Base-by-base conservation (phyloP, 2,113 vertebrate species). In the Mungos mungo region DNA sequence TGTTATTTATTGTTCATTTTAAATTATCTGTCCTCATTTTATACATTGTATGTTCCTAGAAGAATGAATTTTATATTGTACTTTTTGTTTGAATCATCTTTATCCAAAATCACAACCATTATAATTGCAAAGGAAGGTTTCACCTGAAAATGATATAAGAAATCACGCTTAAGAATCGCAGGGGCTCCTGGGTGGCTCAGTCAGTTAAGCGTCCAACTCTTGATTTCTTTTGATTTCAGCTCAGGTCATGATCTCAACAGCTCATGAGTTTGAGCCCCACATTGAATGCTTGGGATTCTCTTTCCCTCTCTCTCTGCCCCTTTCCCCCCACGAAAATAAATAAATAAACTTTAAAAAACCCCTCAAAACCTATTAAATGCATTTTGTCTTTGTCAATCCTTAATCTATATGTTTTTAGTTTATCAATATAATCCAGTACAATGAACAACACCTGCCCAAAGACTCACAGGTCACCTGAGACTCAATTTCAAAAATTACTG, bases 11-110 rank as follows among this genome's bases (percentile, higher is more conserved):
- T 68, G 66, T 66, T 76, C 35, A 12, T 54, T 80, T 76, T 87
- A 88, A 79, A 96, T 68, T 38, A 16, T 88, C 10, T 95, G 41
- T 90, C 71, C 57, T 87, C 33, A 87, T 92, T 92, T 91, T 68
- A 83, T 27, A 54, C 14, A 80, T 54, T 33, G 60, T n/a, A 77
- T 82, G 7, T 63, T 81, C 52, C 60, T 63, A 95, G 33, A 97
- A 92, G 84, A 18, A 96, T 65, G 21, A 85, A 92, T 60, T 76
- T 92, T 71, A 41, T 35, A 80, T 23, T 82, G 31, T 74, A 86
- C n/a, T 45, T 93, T 82, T 85, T 63, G 33, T 83, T 5, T 79
- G 7, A 95, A 79, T 5, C 1, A 74, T 60, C 33, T 89, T 89
- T 25, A 83, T 77, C 63, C 33, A 63, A 95, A 96, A 88, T 83